Evolutionary conservation across 2,888 invertebrate genomes (phyloP), one percentile per base, ranked within the genome.

Genomic region (Caenorhabditis sp.): DNA sequence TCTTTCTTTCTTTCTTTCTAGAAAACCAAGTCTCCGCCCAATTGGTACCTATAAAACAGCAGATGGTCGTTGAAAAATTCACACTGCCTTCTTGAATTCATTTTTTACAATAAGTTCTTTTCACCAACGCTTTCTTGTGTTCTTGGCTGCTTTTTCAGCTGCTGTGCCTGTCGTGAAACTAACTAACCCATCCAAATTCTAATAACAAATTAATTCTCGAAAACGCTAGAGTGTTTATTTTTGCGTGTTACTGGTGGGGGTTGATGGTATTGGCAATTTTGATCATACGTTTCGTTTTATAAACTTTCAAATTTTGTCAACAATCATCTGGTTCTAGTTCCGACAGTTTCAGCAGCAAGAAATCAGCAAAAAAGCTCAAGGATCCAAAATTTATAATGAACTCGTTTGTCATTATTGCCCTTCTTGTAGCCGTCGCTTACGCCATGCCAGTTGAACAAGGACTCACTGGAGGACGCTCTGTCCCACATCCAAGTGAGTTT

Each of bases 401-500:
- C 32, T 61, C 67, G 24, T 44, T 76, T 44, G 28, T 76, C 58
- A 76, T 76, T 53, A 15, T 76, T 35, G 76, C 76, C 55, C 60
- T 76, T 37, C 60, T 76, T 76, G 37, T 76, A 76, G 76, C 67
- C 24, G 40, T 32, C 67, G 67, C 51, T 67, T 26, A 22, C 72
- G 68, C 68, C 51, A 80, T 80, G 80, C 80, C 80, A 62, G 62
- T 69, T 47, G 80, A 80, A 55, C 67, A 72, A 72, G 72, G 69
- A 61, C 20, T 80, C 6, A 64, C 69, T 47, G 80, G 80, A 51
- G 80, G 80, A 68, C 70, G 67, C 24, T 60, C 67, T 9, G 80
- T 80, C 18, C 80, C 80, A 69, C 80, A 80, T 65, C 80, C 80
- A 65, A 80, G 80, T 80, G 13, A 65, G 74, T 60, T 47, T 32